These are phyloP conservation scores for Strigamia transsilvanica DNA, from an alignment of 2,888 invertebrate genomes.

Conservation along the genomic window DNA sequence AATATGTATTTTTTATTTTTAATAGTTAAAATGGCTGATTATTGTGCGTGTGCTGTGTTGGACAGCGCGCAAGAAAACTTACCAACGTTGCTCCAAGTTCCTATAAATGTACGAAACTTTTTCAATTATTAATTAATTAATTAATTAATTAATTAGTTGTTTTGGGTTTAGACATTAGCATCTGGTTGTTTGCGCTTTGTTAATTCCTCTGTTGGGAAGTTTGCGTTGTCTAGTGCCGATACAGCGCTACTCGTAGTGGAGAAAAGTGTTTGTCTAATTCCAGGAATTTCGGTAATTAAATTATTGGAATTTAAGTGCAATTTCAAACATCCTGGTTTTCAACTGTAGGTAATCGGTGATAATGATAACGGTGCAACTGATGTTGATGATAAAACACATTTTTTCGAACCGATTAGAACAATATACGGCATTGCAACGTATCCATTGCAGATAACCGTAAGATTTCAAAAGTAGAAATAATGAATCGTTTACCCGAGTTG, in stretches of 20 bases:
- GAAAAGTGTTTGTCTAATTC: neutral
- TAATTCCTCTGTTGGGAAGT: neutral
- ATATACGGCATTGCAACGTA: neutral
- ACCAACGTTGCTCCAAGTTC: neutral
- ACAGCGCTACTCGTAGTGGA: neutral
- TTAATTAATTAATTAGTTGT: neutral
- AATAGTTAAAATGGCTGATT: conserved; percentile 6
- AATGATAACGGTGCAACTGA: neutral
- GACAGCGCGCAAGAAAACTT: neutral
- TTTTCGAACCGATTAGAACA: neutral
- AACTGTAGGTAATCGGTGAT: neutral
- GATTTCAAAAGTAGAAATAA: neutral
- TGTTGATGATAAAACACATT: neutral
- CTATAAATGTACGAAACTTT: neutral
- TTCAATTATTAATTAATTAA: neutral
- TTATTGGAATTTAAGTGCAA: neutral
- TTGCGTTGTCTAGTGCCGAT: neutral
- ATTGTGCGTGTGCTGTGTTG: neutral
- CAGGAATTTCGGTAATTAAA: conserved; percentile 4
- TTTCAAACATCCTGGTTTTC: neutral
- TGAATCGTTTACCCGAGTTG: neutral
- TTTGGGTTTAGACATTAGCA: neutral
- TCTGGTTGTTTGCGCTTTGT: neutral
- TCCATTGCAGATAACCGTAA: neutral
- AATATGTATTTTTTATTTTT: neutral